Base-by-base conservation (phyloP, 2,113 vertebrate species). In the Cynocephalus volans region DNA sequence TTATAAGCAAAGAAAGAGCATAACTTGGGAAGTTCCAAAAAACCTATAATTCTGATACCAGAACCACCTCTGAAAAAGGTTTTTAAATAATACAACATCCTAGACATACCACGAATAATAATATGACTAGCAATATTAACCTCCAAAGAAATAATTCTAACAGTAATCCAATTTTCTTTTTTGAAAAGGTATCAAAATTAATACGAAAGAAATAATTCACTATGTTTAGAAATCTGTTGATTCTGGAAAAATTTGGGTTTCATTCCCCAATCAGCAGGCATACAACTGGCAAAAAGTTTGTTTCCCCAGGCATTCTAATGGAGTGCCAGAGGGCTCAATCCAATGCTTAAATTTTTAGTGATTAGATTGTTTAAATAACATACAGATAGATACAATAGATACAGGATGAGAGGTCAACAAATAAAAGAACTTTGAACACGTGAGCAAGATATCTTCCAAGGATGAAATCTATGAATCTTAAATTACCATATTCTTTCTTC, bases 401-500 rank as follows among this genome's bases (percentile, higher is more conserved):
- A 56, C 0, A 9, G 69, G n/a, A 36, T 84, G 79, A 90, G 50
- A 56, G 50, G n/a, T n/a, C 58, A 70, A 50, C n/a, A 45, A 75
- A 24, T 56, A 67, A 64, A 93, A 67, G n/a, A 79, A 83, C 73
- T 93, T 87, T 54, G 76, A 77, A 95, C 52, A 65, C n/a, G 24
- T 36, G 7, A 85, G 31, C 69, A 86, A 76, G 5, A 2, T 64
- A 41, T 89, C 93, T 79, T 76, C 84, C 70, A 94, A 90, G 24
- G 13, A 80, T 54, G 93, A 89, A 95, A 95, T 18, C 33, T 73
- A 70, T 50, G 31, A 50, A 26, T 80, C 69, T 94, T 92, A 87
- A 73, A 84, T 75, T 72, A 89, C 64, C 64, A 48, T 70, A 65
- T 28, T 82, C 45, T 73, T 96, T 89, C 48, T 88, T 97, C 84